Evolutionary conservation across 2,888 invertebrate species (phyloP).

Genomic region (Chymomyza amoena): DNA sequence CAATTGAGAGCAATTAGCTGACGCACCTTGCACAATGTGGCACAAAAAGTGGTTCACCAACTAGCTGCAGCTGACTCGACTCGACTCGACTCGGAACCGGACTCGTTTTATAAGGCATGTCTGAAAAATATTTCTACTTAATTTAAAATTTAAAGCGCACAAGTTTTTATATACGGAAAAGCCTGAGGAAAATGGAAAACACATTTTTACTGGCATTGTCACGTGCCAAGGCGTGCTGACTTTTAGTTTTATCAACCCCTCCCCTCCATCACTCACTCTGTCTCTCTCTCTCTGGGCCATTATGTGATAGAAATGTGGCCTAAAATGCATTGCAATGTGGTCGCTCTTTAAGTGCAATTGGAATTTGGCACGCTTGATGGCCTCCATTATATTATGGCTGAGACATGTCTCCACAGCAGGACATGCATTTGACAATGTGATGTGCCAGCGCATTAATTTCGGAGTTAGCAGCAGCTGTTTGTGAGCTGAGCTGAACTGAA

Average conservation of each 20-base stretch:
- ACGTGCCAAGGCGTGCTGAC: slow-evolving; percentile 50
- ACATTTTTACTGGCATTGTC: slow-evolving; percentile 56
- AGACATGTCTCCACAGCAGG: slow-evolving; percentile 1
- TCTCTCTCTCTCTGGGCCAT: not conserved
- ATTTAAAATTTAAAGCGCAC: not conserved
- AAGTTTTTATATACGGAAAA: slow-evolving; percentile 1
- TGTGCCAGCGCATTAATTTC: not conserved
- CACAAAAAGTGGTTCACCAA: not conserved
- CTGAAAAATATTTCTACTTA: not conserved
- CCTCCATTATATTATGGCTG: slow-evolving; percentile 5
- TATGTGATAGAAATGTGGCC: not conserved
- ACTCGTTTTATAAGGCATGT: not conserved
- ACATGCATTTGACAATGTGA: not conserved
- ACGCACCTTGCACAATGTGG: slow-evolving; percentile 42
- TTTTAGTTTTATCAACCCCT: slow-evolving; percentile 30
- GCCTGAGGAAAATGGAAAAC: slow-evolving; percentile 34
- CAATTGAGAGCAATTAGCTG: slow-evolving; percentile 60
- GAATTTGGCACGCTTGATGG: slow-evolving; percentile 32
- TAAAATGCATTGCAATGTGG: not conserved
- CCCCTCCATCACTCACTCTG: too few relatives aligned
- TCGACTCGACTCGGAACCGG: not conserved
- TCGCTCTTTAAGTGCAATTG: slow-evolving; percentile 28
- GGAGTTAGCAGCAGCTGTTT: not conserved
- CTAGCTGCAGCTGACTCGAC: too few relatives aligned
- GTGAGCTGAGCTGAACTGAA: not conserved